Evolutionary conservation across 2,888 invertebrate genomes (phyloP).

Genomic region (Aricia artaxerxes): DNA sequence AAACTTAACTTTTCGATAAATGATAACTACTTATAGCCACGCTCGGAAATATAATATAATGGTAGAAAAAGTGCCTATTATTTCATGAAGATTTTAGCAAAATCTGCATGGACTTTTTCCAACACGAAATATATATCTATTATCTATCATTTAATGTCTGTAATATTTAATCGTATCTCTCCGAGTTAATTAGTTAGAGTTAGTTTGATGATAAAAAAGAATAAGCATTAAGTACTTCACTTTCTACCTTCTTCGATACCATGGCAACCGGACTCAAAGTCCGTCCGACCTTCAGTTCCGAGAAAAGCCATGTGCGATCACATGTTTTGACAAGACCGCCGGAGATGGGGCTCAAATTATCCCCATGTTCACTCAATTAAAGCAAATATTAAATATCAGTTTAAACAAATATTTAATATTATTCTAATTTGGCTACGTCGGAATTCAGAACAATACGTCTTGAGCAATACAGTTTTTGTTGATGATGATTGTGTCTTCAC

Average conservation of each 20-base stretch:
- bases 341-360: slow-evolving; percentile 9
- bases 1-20: no score
- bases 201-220: no score
- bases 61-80: no score
- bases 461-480: not conserved
- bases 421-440: not conserved
- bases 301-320: slow-evolving; percentile 20
- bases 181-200: no score
- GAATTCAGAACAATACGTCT: not conserved
- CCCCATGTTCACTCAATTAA: slow-evolving; percentile 14
- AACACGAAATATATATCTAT: no score
- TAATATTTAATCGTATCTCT: no score
- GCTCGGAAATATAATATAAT: no score
- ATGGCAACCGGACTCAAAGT: not conserved
- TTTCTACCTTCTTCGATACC: not conserved
- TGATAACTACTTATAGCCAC: no score
- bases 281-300: not conserved
- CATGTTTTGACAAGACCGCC: slow-evolving; percentile 12
- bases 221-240: not conserved
- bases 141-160: no score
- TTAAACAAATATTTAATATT: not conserved
- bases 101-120: no score
- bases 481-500: not conserved
- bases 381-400: not conserved
- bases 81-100: no score